Evolutionary conservation across 2,797 vertebrate genomes (phyloP), one percentile per base, ranked within the genome.

Genomic region (Gobio occitaniae): DNA sequence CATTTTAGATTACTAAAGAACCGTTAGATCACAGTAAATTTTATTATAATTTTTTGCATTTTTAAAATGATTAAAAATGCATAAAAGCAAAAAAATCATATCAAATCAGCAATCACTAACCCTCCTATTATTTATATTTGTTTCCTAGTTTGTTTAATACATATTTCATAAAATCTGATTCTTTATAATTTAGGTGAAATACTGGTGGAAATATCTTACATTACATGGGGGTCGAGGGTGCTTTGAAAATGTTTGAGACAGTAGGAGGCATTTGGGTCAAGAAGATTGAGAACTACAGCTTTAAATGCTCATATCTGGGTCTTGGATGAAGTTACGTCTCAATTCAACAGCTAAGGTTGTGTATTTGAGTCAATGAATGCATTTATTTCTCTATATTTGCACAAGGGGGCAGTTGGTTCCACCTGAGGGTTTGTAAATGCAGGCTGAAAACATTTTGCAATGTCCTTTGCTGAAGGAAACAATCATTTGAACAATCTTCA

Each of bases 271-370:
- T 10, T 72, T 16, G 44, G 44, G 47, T 29, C 44, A 72, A 16
- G 25, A 50, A 0, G 16, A 15, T 50, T 11, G 3, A 50, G n/a
- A 50, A 32, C 47, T 3, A 12, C 47, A 32, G 4, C 70, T 72
- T 50, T 50, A 50, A 32, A 50, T 65, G 8, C 84, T 81, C 6
- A 9, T n/a, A 32, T 83, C 17, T 36, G 15, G 72, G 87, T 86
- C 89, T 87, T 91, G 89, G 83, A 89, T 91, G 86, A 88, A 90
- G 86, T 88, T 89, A 89, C 15, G 63, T 75, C 61, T 81, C 36
- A 69, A 66, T 81, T 69, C 54, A 80, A 50, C 1, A 1, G 19
- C 19, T 63, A 38, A 48, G 59, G 10, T 65, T 52, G 25, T 82
- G 38, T n/a, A 69, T 59, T 71, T 71, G 38, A 36, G n/a, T 74